Base-by-base conservation (phyloP, 1,140 invertebrate species). In the Microplitis mediator region DNA sequence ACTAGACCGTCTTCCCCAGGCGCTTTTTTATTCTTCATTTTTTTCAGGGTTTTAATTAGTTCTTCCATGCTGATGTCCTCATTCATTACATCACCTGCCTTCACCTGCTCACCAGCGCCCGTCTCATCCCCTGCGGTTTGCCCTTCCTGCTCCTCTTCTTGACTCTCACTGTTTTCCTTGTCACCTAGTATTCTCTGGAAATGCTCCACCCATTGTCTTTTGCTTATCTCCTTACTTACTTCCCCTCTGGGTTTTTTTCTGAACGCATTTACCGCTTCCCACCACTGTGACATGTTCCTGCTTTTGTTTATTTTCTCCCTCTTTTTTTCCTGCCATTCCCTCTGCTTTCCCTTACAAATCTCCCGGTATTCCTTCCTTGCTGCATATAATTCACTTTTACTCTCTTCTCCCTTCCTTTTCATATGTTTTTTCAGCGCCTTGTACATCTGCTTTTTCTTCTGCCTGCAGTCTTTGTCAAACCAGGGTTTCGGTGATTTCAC, bases 21-120 rank as follows among this genome's bases (percentile, higher is more conserved):
- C 5, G 81, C 74, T 73, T 84, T 83, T 52, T 76, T 74, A 34
- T 72, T 78, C 62, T 79, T 81, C 8, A 82, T 76, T 36, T 71
- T 72, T 65, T 66, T 75, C 45, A 82, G 74, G 6, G 78, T 75
- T 31, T 70, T 70, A 64, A 73, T 51, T 16, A 81, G 50, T 71
- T 80, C 79, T 32, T 69, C 45, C 56, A 54, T 45, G 4, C n/a
- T 64, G 50, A 67, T 72, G 6, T 74, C 67, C 14, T 34, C 60
- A 45, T 74, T 31, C 13, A 71, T 3, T 4, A 39, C 3, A 39
- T 39, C 36, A 6, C 1, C 9, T 4, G 5, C 3, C 36, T 4
- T 39, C 36, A 6, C 36, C 9, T 9, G 56, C 23, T 16, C 50
- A 1, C 67, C 69, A 34, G 4, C 50, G 16, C 32, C 58, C 14